Evolutionary conservation across 2,888 invertebrate species (phyloP).

Genomic region (Mimachlamys varia): DNA sequence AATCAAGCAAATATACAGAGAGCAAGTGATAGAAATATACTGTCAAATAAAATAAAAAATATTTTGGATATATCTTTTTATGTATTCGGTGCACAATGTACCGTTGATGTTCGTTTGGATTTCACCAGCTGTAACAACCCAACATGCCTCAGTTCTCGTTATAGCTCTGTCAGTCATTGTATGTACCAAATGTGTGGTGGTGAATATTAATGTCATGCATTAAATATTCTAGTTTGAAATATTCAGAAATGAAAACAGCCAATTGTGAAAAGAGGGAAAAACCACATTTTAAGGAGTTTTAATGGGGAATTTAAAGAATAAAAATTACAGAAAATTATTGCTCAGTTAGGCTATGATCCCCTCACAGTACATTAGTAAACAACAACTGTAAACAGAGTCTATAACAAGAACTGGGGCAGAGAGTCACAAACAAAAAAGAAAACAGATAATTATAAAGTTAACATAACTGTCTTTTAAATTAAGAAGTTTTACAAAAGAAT

Average conservation of each 20-base stretch:
- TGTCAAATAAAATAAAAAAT: too few relatives aligned
- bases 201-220: too few relatives aligned
- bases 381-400: neutral
- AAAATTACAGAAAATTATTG: too few relatives aligned
- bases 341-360: too few relatives aligned
- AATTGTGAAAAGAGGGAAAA: too few relatives aligned
- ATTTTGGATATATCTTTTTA: neutral
- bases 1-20: neutral
- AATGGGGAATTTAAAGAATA: too few relatives aligned
- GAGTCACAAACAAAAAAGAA: neutral
- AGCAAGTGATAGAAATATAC: neutral
- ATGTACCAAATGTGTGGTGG: neutral
- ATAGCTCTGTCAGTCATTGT: neutral
- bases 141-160: neutral
- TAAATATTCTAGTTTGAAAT: too few relatives aligned
- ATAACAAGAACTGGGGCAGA: neutral
- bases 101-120: neutral
- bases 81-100: neutral
- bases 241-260: too few relatives aligned
- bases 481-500: neutral
- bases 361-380: too few relatives aligned
- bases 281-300: too few relatives aligned
- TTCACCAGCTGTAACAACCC: neutral
- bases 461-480: neutral
- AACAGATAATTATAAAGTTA: too few relatives aligned